These are phyloP conservation scores for Aphyosemion australe DNA, from an alignment of 2,113 vertebrate species.

Conservation along the genomic window DNA sequence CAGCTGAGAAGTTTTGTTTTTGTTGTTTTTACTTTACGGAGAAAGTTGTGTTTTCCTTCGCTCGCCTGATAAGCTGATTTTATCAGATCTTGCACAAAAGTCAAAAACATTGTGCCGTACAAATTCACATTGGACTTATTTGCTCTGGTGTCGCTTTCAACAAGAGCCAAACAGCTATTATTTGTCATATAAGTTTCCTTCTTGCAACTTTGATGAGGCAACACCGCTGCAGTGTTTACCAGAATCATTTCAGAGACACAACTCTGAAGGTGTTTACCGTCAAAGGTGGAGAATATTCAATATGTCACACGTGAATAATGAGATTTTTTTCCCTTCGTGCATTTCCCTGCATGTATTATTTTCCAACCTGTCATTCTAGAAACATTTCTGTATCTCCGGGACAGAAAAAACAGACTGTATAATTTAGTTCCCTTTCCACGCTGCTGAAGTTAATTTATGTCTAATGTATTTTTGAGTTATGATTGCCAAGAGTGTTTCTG, in stretches of 20 bases:
- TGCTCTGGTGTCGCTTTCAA: not conserved
- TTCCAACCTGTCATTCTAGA: conserved; percentile 16
- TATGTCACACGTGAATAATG: conserved; percentile 9
- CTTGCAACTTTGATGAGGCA: conserved; percentile 1
- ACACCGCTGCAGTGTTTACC: conserved; percentile 1
- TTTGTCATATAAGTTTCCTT: conserved; percentile 1
- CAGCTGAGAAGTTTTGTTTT: conserved; percentile 21
- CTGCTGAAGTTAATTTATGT: conserved; percentile 26
- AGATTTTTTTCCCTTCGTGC: conserved; percentile 7
- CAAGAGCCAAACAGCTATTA: conserved; percentile 8
- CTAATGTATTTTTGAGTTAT: conserved; percentile 8
- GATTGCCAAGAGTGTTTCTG: conserved; percentile 12
- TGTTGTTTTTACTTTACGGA: not conserved
- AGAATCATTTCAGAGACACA: conserved; percentile 13
- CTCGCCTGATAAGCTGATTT: too few species aligned
- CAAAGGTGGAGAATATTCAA: conserved; percentile 5
- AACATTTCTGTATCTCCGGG: conserved; percentile 13
- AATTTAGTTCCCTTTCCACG: conserved; percentile 21
- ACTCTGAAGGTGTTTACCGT: conserved; percentile 14
- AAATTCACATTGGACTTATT: too few species aligned
- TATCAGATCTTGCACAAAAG: not conserved
- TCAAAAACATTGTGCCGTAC: too few species aligned
- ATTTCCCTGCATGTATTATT: conserved; percentile 21
- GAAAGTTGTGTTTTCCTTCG: not conserved
- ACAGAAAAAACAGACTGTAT: conserved; percentile 6